Percentiles rank a stretch among this genome's conserved stretches.
phyloP scores from a whole-genome alignment of 2,113 vertebrate genomes.

The Pachypanchax playfairii region DNA sequence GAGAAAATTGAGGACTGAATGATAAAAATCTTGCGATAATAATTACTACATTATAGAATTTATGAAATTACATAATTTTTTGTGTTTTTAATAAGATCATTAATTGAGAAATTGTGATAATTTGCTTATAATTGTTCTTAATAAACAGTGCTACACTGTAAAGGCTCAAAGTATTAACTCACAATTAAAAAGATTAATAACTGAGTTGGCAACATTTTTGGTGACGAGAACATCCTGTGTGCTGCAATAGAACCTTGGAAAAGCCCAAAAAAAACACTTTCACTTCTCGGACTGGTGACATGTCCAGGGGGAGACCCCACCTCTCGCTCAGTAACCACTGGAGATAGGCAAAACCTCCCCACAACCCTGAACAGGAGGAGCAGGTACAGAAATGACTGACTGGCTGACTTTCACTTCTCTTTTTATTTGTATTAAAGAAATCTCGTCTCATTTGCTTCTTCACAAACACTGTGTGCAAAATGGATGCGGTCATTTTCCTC shows the following conservation, averaged over 20 bases:
- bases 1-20: background rate
- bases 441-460: background rate
- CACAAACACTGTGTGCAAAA: slow-evolving; percentile 12
- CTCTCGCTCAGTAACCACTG: too few relatives aligned
- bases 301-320: too few relatives aligned
- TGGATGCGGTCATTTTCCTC: slow-evolving; percentile 45
- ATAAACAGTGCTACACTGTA: too few relatives aligned
- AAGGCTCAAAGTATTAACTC: too few relatives aligned
- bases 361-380: too few relatives aligned
- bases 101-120: too few relatives aligned
- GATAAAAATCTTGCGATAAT: background rate
- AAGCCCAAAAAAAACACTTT: background rate
- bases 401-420: slow-evolving; percentile 69
- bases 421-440: slow-evolving; percentile 15
- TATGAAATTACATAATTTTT: background rate
- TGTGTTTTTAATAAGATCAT: too few relatives aligned
- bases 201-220: too few relatives aligned
- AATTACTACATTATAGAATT: background rate
- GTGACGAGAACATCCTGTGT: slow-evolving; percentile 24
- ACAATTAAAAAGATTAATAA: too few relatives aligned
- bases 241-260: background rate
- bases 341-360: background rate
- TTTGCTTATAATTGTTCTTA: too few relatives aligned
- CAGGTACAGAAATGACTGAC: too few relatives aligned
- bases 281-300: too few relatives aligned